Evolutionary conservation across 2,113 vertebrate genomes (phyloP).

Genomic region (Oreocharis arfaki): DNA sequence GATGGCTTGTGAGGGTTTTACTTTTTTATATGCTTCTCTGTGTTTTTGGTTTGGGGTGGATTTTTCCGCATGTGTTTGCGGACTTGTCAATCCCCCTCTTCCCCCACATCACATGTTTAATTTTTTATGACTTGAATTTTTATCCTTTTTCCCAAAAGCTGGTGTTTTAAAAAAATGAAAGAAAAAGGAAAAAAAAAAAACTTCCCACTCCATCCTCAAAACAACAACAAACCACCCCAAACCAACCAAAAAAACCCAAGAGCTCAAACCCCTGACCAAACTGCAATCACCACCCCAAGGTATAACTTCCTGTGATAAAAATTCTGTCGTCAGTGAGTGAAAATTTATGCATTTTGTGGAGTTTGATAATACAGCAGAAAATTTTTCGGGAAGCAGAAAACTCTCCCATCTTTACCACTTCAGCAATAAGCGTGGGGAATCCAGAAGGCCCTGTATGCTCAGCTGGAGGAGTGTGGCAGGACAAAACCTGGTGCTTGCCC

Average conservation of each 20-base stretch:
- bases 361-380: background rate
- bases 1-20: constrained; percentile 54
- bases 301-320: background rate
- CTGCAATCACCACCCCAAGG: background rate
- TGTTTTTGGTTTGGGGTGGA: constrained; percentile 9
- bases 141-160: background rate
- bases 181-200: background rate
- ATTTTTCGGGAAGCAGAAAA: background rate
- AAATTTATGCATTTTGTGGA: background rate
- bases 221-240: background rate
- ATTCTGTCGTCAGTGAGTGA: background rate
- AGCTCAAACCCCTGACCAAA: background rate
- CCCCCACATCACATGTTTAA: background rate
- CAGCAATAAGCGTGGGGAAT: background rate
- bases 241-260: background rate
- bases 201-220: background rate
- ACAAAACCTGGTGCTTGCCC: background rate
- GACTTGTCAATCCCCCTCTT: constrained; percentile 27
- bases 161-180: background rate
- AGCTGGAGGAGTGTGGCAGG: fast-evolving
- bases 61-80: constrained; percentile 35
- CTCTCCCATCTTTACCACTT: background rate
- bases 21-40: background rate
- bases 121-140: background rate
- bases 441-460: background rate